Percentiles rank a stretch among this genome's conserved stretches.
Conservation (phyloP, 1,140 invertebrate genomes). For the Bilobella aurantiaca region DNA sequence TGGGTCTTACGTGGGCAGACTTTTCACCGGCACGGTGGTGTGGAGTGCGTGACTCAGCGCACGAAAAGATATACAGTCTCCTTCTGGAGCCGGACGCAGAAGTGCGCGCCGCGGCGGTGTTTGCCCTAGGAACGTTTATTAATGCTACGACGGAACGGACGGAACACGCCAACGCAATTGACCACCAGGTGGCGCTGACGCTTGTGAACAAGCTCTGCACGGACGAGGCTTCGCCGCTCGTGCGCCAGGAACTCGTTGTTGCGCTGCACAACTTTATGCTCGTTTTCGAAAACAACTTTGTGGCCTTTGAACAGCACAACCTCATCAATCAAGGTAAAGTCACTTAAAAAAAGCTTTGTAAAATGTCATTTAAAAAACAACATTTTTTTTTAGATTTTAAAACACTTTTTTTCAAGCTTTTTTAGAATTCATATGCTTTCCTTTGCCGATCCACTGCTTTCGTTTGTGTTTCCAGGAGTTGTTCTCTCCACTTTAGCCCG, state of each 20-base stretch:
- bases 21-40: slow-evolving; percentile 90
- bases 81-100: slow-evolving; percentile 72
- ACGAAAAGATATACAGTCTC: slow-evolving; percentile 79
- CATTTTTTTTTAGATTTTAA: no score
- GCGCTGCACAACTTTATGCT: slow-evolving; percentile 84
- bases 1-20: slow-evolving; percentile 87
- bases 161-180: slow-evolving; percentile 85
- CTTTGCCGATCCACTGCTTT: no score
- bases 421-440: no score
- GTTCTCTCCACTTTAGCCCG: no score
- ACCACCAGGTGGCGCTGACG: slow-evolving; percentile 73
- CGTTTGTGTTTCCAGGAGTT: neutral
- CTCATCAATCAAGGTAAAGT: slow-evolving; percentile 51
- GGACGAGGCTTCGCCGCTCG: slow-evolving; percentile 74
- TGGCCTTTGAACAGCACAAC: slow-evolving; percentile 52
- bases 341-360: neutral
- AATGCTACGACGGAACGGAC: slow-evolving; percentile 65
- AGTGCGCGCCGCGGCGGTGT: slow-evolving; percentile 80
- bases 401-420: no score
- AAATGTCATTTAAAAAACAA: no score
- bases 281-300: slow-evolving; percentile 81
- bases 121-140: slow-evolving; percentile 86
- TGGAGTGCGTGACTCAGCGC: slow-evolving; percentile 85
- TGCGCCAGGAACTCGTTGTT: slow-evolving; percentile 66
- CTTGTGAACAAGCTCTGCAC: slow-evolving; percentile 64